Evolutionary conservation across 2,113 vertebrate genomes (phyloP).

Genomic region (Enhydra lutris): DNA sequence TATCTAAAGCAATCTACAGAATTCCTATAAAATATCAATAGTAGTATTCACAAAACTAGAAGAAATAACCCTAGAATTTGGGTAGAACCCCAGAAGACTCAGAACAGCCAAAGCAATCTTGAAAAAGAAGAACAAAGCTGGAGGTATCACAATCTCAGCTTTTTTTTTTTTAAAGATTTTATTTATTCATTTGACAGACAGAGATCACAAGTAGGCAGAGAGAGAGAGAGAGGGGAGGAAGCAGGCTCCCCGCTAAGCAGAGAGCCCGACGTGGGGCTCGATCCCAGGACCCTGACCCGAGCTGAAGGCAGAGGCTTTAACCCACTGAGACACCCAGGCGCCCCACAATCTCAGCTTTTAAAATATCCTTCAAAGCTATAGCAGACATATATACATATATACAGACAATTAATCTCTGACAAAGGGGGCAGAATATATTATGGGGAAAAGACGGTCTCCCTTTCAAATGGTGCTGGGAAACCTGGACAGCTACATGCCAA

Average conservation of each 20-base stretch:
- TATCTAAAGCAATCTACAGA: background rate
- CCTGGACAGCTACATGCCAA: background rate
- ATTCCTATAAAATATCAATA: background rate
- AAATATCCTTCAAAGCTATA: background rate
- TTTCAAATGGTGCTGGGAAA: background rate
- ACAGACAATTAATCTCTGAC: background rate
- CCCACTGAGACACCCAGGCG: too few relatives aligned
- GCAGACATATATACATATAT: too few relatives aligned
- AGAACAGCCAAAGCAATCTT: background rate
- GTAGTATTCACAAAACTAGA: background rate
- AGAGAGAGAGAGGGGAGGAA: too few relatives aligned
- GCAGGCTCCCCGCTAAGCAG: too few relatives aligned
- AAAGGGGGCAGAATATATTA: background rate
- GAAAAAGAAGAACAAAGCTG: background rate
- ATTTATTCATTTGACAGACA: too few relatives aligned
- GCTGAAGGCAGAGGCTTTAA: too few relatives aligned
- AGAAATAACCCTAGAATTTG: background rate
- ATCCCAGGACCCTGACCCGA: too few relatives aligned
- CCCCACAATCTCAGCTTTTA: background rate
- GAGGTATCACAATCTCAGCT: background rate
- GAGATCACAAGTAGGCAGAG: too few relatives aligned
- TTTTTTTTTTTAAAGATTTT: background rate
- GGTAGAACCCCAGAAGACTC: background rate
- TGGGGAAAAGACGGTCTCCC: background rate
- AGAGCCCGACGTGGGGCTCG: too few relatives aligned